phyloP scores from a whole-genome alignment of 1,140 invertebrate species.

The Bemisia tabaci region DNA sequence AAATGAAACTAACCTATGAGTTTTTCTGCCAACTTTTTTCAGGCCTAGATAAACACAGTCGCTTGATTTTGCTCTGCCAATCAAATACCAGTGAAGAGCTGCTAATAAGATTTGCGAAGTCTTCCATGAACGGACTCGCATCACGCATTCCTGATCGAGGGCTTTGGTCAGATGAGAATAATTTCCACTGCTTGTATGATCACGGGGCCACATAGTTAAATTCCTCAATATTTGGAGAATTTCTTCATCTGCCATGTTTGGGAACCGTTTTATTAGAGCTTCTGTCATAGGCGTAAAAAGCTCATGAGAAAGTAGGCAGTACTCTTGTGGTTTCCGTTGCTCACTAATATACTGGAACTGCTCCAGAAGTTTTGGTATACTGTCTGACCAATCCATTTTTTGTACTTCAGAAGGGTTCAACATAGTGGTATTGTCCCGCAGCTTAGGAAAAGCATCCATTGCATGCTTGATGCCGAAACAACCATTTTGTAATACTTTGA shows the following conservation, averaged over 20 bases:
- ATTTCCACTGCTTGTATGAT: background rate
- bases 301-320: background rate
- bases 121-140: background rate
- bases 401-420: background rate
- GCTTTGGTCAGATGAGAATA: background rate
- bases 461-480: too few species aligned
- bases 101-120: background rate
- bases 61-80: background rate
- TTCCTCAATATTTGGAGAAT: background rate
- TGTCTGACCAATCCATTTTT: background rate
- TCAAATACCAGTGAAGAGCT: background rate
- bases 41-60: background rate
- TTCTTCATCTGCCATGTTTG: background rate
- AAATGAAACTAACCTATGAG: background rate
- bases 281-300: background rate
- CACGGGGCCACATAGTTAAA: background rate
- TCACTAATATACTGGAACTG: background rate
- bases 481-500: too few species aligned
- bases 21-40: background rate
- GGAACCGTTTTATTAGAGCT: background rate
- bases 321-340: background rate
- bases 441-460: too few species aligned
- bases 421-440: too few species aligned
- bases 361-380: background rate
- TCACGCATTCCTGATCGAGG: background rate